These are phyloP conservation scores for Mustela nigripes DNA, from an alignment of 2,113 vertebrate species.

Conservation along the genomic window DNA sequence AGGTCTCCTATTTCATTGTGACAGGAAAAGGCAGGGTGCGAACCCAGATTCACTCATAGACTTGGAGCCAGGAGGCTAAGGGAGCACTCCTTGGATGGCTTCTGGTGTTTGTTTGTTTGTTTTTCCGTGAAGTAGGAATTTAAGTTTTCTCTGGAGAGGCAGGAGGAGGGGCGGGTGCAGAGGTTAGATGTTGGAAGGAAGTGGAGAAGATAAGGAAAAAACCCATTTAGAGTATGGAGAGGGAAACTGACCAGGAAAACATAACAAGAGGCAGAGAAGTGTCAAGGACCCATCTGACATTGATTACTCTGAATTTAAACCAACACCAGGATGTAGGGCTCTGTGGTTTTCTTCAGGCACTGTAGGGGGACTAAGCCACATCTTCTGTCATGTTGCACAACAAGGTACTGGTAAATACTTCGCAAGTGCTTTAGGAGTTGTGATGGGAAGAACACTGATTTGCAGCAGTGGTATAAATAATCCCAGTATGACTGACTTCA, in stretches of 20 bases:
- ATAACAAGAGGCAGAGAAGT: neutral
- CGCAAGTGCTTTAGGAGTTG: neutral
- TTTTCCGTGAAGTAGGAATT: neutral
- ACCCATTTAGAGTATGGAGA: neutral
- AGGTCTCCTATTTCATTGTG: neutral
- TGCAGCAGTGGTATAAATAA: neutral
- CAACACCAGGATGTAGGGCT: neutral
- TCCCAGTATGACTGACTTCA: neutral
- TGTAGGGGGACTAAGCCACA: neutral
- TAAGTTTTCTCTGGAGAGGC: neutral
- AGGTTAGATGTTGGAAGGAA: neutral
- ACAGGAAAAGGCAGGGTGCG: neutral
- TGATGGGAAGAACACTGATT: neutral
- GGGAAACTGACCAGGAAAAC: neutral
- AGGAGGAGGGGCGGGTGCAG: neutral
- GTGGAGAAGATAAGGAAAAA: neutral
- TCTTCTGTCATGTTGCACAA: neutral
- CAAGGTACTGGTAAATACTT: neutral
- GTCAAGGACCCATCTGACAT: neutral
- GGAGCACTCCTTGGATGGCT: neutral
- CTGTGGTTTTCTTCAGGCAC: neutral
- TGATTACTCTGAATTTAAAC: neutral
- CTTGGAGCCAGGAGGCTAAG: neutral
- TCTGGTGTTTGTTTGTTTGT: neutral
- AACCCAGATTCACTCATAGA: neutral